These are phyloP conservation scores for Strongylocentrotus purpuratus DNA, from an alignment of 35 echinoderm and acorn worm species.

Conservation along the genomic window DNA sequence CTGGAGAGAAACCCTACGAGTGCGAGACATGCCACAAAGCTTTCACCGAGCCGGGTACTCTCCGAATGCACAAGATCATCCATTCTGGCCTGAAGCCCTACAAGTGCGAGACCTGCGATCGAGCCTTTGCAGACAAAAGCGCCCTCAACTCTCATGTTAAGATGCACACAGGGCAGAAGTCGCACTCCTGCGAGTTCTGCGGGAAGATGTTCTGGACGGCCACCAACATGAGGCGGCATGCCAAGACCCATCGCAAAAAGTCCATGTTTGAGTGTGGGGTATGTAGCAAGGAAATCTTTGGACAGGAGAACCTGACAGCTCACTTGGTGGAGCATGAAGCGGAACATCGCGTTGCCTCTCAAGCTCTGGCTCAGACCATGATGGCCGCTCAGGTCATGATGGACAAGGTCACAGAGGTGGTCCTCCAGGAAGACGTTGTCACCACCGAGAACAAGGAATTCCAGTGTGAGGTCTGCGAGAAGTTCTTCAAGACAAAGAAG, in stretches of 20 bases:
- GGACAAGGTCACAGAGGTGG: background rate
- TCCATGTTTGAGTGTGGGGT: background rate
- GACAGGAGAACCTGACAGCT: background rate
- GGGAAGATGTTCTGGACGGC: slow-evolving; percentile 30
- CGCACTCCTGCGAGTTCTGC: background rate
- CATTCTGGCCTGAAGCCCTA: slow-evolving; percentile 7
- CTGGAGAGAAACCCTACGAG: slow-evolving; percentile 48
- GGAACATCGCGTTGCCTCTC: background rate
- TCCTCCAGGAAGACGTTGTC: background rate
- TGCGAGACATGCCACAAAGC: slow-evolving; percentile 56
- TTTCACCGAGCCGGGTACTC: slow-evolving; percentile 21
- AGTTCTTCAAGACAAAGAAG: slow-evolving; percentile 38
- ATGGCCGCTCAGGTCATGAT: slow-evolving; percentile 4
- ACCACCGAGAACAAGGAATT: background rate
- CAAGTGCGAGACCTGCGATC: background rate
- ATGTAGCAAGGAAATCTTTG: background rate
- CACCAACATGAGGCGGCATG: background rate
- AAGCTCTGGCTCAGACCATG: slow-evolving; percentile 7
- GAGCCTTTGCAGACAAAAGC: background rate
- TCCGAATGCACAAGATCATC: background rate
- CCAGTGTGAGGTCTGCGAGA: background rate
- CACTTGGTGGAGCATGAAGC: background rate
- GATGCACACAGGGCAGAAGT: slow-evolving; percentile 34
- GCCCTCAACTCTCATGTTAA: slow-evolving; percentile 2
- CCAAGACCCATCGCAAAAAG: background rate